phyloP scores from a whole-genome alignment of 2,888 invertebrate genomes.

The Timema podura region DNA sequence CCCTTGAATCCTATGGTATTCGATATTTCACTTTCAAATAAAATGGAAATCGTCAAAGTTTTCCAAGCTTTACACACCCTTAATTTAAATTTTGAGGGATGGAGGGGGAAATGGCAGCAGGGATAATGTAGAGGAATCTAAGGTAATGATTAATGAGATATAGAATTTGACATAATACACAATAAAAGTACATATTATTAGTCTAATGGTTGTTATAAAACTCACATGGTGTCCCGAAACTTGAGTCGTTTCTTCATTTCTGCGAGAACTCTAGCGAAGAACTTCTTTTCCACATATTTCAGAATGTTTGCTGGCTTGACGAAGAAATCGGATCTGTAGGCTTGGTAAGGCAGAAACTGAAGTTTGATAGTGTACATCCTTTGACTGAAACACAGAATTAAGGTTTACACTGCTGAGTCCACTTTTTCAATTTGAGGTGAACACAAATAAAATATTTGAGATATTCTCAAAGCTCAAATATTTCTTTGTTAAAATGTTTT shows the following conservation, averaged over 20 bases:
- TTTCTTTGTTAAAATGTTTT: not conserved
- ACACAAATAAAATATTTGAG: not conserved
- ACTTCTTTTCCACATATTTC: constrained; percentile 67
- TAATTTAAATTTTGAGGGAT: too few relatives aligned
- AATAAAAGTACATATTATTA: too few relatives aligned
- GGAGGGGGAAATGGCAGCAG: too few relatives aligned
- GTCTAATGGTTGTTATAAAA: too few relatives aligned
- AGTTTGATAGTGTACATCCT: constrained; percentile 66
- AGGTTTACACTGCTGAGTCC: not conserved
- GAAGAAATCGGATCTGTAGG: constrained; percentile 68
- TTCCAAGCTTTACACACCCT: too few relatives aligned
- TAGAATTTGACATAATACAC: too few relatives aligned
- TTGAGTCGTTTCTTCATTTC: constrained; percentile 42
- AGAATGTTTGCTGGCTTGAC: constrained; percentile 68
- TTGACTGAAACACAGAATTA: constrained; percentile 39
- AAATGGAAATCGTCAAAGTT: too few relatives aligned
- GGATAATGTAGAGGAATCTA: too few relatives aligned
- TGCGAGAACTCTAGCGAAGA: constrained; percentile 63
- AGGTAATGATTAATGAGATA: too few relatives aligned
- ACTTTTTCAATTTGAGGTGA: too few relatives aligned
- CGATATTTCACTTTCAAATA: too few relatives aligned
- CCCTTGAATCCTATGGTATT: too few relatives aligned
- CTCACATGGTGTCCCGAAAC: not conserved
- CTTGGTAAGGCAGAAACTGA: constrained; percentile 66
- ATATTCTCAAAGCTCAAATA: not conserved